Percentiles rank a stretch among this genome's conserved stretches.
These are phyloP conservation scores for Chlorops oryzae DNA, from an alignment of 1,140 invertebrate species.

Conservation along the genomic window DNA sequence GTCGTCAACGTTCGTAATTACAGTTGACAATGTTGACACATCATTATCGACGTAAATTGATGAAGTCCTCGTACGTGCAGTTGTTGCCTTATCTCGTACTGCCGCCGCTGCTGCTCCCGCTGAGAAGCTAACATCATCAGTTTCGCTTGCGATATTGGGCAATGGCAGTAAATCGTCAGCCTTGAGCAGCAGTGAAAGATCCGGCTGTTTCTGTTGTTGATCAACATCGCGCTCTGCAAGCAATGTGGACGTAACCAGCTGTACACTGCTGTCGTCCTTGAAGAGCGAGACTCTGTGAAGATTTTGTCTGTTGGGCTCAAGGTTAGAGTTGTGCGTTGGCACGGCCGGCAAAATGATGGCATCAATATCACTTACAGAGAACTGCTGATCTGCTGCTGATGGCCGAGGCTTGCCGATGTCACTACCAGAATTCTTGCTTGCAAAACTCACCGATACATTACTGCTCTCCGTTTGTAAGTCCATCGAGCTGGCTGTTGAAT, in stretches of 20 bases:
- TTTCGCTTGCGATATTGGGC: not conserved
- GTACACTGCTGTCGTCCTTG: constrained; percentile 11
- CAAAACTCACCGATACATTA: constrained; percentile 2
- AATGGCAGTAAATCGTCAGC: constrained; percentile 36
- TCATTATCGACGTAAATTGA: not conserved
- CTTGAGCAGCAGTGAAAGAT: constrained; percentile 35
- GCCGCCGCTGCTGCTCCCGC: not conserved
- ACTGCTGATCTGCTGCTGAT: constrained; percentile 2
- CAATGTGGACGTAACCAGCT: constrained; percentile 11
- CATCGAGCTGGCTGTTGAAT: no score
- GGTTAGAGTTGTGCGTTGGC: not conserved
- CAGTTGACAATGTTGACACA: no score
- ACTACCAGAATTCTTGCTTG: no score
- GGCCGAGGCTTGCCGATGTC: no score
- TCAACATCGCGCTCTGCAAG: not conserved
- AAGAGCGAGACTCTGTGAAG: constrained; percentile 10
- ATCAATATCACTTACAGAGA: constrained; percentile 27
- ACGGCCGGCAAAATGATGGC: constrained; percentile 37
- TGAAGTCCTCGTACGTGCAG: no score
- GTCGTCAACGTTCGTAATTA: no score
- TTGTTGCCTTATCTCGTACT: no score
- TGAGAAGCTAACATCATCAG: no score
- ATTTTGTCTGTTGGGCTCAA: not conserved
- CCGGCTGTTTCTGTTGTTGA: constrained; percentile 15
- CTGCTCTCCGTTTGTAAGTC: not conserved